A percentile compares a stretch with the other conserved stretches of the same genome.
These are phyloP conservation scores for Lateolabrax maculatus DNA, from an alignment of 2,797 vertebrate genomes.

Conservation along the genomic window DNA sequence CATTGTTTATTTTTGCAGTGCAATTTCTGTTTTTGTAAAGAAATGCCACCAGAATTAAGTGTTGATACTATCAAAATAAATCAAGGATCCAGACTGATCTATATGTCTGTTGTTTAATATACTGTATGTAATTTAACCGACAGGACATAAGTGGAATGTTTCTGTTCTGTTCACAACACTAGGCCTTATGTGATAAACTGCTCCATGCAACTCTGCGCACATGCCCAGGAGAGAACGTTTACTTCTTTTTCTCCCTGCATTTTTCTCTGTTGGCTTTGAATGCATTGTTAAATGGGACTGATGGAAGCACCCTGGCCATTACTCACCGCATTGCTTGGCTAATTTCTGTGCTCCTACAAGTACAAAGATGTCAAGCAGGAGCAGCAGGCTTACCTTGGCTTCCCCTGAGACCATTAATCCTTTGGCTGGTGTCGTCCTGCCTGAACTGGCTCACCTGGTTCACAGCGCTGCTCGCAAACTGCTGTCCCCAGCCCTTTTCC, in stretches of 20 bases:
- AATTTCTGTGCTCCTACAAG: constrained; percentile 90
- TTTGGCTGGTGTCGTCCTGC: constrained; percentile 83
- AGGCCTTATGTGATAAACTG: constrained; percentile 62
- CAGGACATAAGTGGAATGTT: constrained; percentile 35
- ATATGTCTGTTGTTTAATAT: constrained; percentile 15
- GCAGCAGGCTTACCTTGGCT: constrained; percentile 86
- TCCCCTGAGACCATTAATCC: constrained; percentile 88
- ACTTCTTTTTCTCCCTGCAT: constrained; percentile 53
- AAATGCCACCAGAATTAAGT: background rate
- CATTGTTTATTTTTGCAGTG: background rate
- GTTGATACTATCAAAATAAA: constrained; percentile 1
- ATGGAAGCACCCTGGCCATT: constrained; percentile 83
- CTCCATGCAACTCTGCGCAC: constrained; percentile 61
- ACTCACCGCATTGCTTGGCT: constrained; percentile 86
- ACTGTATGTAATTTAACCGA: constrained; percentile 27
- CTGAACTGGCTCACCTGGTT: constrained; percentile 77
- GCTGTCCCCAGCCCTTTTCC: constrained; percentile 74
- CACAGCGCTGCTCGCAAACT: constrained; percentile 78
- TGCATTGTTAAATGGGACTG: constrained; percentile 88
- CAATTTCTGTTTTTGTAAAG: background rate
- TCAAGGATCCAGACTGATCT: background rate
- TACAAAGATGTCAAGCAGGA: constrained; percentile 89
- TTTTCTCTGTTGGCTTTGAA: constrained; percentile 78
- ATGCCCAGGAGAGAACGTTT: constrained; percentile 69
- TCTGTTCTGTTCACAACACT: constrained; percentile 41